Evolutionary conservation across 2,888 invertebrate species (phyloP), one percentile per base, ranked within the genome.

Genomic region (Cerceris ruficornis): DNA sequence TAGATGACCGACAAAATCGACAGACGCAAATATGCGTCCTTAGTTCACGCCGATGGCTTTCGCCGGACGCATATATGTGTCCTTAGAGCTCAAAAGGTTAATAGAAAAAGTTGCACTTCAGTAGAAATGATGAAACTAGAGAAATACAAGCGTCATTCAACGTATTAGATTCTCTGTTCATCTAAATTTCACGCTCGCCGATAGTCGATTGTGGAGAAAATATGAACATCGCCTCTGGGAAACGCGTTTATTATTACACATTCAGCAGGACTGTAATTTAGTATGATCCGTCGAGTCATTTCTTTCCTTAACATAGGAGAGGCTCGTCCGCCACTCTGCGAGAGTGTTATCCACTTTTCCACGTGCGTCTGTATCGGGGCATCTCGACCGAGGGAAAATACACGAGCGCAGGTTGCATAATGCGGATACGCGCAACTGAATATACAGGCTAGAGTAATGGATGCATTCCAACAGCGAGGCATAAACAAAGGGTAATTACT

Each of bases 341-440:
- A 7, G 11, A 50, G 52, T 41, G 14, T 54, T 42, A 42, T 41
- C 41, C 42, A 41, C 59, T 59, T 42, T 41, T 42, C 14, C 5
- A 7, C 14, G 52, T n/a, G 52, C 14, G 42, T 41, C 59, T 42
- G 59, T 42, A 66, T 28, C 55, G 66, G 46, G 17, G 61, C 46
- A 61, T 61, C 61, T 55, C 55, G 17, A 41, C 54, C 49, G 61
- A 43, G 61, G 49, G 61, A 43, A 61, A 61, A 61, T 17, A 8
- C 28, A 41, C 61, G 28, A 14, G 52, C 13, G 52, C 64, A 14
- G 9, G 64, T 66, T 66, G 66, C 66, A 17, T 66, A 66, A 66
- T 66, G 43, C 17, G 54, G 46, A 41, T 41, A 61, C 49, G 57
- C 17, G 46, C 43, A 55, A 43, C 55, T 46, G 55, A 39, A 11